Evolutionary conservation across 2,113 vertebrate genomes (phyloP).

Genomic region (Hirundichthys speculiger): DNA sequence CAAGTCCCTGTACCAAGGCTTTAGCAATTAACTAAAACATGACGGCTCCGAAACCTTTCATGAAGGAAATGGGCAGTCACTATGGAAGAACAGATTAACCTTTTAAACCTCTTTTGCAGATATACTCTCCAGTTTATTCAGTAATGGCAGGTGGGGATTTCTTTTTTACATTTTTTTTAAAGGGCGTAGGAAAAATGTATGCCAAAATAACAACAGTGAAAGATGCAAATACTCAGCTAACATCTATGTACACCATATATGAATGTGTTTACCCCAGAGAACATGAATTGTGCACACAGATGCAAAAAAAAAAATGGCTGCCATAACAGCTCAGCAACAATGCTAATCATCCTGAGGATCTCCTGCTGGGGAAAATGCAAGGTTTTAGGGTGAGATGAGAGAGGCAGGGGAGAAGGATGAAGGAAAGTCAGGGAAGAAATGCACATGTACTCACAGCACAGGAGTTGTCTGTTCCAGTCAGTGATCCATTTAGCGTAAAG

Average conservation of each 20-base stretch:
- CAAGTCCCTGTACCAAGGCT: conserved; percentile 15
- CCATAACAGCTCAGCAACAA: conserved; percentile 23
- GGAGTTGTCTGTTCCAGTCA: conserved; percentile 37
- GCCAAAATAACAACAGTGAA: no score
- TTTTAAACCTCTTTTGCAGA: conserved; percentile 9
- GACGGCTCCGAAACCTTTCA: conserved; percentile 13
- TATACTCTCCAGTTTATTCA: neutral
- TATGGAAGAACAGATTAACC: conserved; percentile 22
- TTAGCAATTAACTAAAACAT: conserved; percentile 40
- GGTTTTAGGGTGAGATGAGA: conserved; percentile 15
- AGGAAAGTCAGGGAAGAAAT: conserved; percentile 3
- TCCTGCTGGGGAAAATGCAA: conserved; percentile 24
- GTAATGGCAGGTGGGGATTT: neutral
- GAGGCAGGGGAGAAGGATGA: neutral
- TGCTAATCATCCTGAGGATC: conserved; percentile 39
- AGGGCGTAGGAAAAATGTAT: neutral
- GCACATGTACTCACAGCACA: conserved; percentile 12
- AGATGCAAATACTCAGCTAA: no score
- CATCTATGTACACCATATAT: no score
- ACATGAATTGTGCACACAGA: no score
- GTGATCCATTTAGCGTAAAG: conserved; percentile 32
- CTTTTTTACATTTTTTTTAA: neutral
- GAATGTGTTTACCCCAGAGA: no score
- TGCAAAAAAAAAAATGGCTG: conserved; percentile 11
- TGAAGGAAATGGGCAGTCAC: conserved; percentile 13